Evolutionary conservation across 1,140 invertebrate species (phyloP).

Genomic region (Tetragnatha versicolor): DNA sequence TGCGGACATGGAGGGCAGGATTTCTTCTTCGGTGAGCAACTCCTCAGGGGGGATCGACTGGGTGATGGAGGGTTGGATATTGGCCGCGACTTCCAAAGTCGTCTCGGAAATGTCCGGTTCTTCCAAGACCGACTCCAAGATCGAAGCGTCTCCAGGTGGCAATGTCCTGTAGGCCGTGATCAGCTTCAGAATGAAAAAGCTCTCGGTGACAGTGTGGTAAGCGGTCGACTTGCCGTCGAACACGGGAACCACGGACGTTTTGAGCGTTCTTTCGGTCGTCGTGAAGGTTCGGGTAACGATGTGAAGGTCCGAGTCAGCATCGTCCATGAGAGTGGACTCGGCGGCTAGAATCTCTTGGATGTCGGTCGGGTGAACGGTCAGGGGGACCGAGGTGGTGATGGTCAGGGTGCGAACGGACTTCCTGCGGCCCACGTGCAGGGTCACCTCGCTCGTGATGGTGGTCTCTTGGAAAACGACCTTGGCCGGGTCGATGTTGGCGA

Average conservation of each 20-base stretch:
- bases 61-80: conserved; percentile 36
- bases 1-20: conserved; percentile 19
- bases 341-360: conserved; percentile 39
- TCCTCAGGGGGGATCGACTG: conserved; percentile 35
- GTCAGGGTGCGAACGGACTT: conserved; percentile 58
- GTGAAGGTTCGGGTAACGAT: conserved; percentile 60
- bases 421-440: conserved; percentile 57
- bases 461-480: conserved; percentile 57
- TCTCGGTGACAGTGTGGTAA: conserved; percentile 60
- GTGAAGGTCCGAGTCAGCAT: conserved; percentile 50
- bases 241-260: conserved; percentile 59
- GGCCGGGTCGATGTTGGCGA: conserved; percentile 53
- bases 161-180: conserved; percentile 60
- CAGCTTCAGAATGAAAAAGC: conserved; percentile 60
- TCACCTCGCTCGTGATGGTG: conserved; percentile 58
- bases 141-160: conserved; percentile 56
- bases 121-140: conserved; percentile 35
- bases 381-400: conserved; percentile 76
- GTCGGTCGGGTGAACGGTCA: conserved; percentile 81
- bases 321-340: conserved; percentile 29
- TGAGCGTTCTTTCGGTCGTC: conserved; percentile 57
- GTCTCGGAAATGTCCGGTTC: not conserved
- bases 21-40: not conserved
- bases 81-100: conserved; percentile 23
- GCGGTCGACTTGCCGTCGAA: conserved; percentile 58